phyloP scores from a whole-genome alignment of 2,797 vertebrate genomes.

The Glossophaga mutica region DNA sequence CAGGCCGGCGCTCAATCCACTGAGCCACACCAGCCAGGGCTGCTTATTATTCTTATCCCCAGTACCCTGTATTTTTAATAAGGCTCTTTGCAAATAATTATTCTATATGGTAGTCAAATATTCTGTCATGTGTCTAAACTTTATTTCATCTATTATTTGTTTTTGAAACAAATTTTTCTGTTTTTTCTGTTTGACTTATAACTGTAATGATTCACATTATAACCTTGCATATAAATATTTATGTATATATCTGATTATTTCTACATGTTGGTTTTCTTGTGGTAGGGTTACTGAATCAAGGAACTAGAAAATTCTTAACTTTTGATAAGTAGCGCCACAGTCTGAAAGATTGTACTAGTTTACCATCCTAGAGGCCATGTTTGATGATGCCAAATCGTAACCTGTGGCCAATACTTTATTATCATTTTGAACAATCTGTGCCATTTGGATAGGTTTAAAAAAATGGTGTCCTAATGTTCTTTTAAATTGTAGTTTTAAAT shows the following conservation, averaged over 20 bases:
- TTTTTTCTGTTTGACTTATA: neutral
- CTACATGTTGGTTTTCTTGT: neutral
- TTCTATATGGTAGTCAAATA: neutral
- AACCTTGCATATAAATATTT: neutral
- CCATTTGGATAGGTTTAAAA: neutral
- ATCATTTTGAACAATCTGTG: neutral
- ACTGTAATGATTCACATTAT: neutral
- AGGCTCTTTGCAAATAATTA: neutral
- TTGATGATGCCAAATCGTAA: neutral
- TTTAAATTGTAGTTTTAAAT: constrained; percentile 26
- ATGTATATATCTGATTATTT: constrained; percentile 15
- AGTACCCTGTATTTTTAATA: neutral
- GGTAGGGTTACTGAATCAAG: neutral
- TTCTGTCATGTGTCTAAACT: neutral
- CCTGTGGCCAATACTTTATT: neutral
- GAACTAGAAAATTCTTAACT: neutral
- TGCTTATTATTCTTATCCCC: neutral
- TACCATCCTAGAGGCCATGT: neutral
- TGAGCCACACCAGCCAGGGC: no score
- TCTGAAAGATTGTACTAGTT: neutral
- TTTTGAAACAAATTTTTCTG: neutral
- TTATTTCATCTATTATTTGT: neutral
- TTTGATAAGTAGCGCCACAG: neutral
- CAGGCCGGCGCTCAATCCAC: no score
- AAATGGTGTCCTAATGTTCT: neutral